Evolutionary conservation across 2,113 vertebrate genomes (phyloP), one percentile per base, ranked within the genome.

Genomic region (Dasyprocta punctata): DNA sequence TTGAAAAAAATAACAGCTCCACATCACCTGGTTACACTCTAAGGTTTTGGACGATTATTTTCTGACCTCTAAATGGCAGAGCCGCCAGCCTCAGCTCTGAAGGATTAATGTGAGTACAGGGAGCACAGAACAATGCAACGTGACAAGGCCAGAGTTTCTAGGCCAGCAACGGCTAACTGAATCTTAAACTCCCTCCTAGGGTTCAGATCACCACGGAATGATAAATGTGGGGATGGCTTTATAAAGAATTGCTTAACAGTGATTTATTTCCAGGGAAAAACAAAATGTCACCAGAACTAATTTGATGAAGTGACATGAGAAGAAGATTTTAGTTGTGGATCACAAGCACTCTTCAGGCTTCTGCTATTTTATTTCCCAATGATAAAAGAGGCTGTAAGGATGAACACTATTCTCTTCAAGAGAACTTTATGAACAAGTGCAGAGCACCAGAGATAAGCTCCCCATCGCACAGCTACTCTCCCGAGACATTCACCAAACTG

Each of bases 281-380:
- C 12, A 86, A 90, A 95, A 84, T 69, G 49, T 41, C 80, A 96
- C 44, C 16, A 71, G 88, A 86, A 86, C 47, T 83, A 93, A 95
- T 89, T 49, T 89, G 69, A 96, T 3, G 4, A 86, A 95, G 41
- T 58, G 61, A 93, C 83, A 73, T 54, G 60, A 60, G 65, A 93
- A 91, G 13, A 82, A 54, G 36, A 67, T 65, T 93, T 96, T 44
- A 87, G 49, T 69, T 65, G 36, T 52, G 60, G 75, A 61, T 96
- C 90, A 83, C 11, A 83, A 41, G 63, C 10, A 49, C 58, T 83
- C 33, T 56, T 56, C n/a, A 61, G 54, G 75, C 7, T 96, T 44
- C 54, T 84, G 41, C 41, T 56, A 84, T 26, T 56, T 0, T 81
- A 67, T 86, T 90, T 87, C 52, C 24, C 58, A 90, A 81, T 26